A percentile compares a stretch with the other conserved stretches of the same genome.
Evolutionary conservation across 2,113 vertebrate species (phyloP).

Genomic region (Stercorarius parasiticus): DNA sequence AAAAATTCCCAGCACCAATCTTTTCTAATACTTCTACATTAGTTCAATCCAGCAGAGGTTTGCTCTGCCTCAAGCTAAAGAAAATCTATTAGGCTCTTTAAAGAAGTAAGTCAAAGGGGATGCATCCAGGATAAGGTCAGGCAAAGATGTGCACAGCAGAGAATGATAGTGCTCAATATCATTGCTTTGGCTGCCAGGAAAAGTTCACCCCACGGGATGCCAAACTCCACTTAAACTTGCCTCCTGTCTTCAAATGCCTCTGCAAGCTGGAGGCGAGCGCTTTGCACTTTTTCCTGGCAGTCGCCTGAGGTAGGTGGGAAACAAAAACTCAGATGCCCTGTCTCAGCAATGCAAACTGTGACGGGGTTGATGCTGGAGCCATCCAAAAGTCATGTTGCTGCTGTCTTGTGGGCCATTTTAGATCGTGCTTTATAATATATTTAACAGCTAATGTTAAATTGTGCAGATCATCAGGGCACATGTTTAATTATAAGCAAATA

Average conservation of each 20-base stretch:
- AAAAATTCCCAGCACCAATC: slow-evolving; percentile 68
- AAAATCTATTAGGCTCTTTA: slow-evolving; percentile 72
- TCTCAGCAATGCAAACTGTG: not conserved
- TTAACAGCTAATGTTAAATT: not conserved
- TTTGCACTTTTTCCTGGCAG: not conserved
- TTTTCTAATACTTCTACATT: slow-evolving; percentile 72
- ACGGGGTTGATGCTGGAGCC: not conserved
- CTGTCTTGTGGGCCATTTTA: not conserved
- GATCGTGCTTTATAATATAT: not conserved
- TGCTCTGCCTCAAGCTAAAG: slow-evolving; percentile 67
- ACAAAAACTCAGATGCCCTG: not conserved
- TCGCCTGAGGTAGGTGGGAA: not conserved
- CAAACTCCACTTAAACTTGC: slow-evolving; percentile 14
- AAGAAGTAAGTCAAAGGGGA: slow-evolving; percentile 58
- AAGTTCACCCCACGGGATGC: slow-evolving; percentile 10
- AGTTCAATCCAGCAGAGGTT: slow-evolving; percentile 72
- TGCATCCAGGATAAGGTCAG: slow-evolving; percentile 44
- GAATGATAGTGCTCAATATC: slow-evolving; percentile 28
- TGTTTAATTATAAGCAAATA: not conserved
- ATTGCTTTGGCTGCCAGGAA: slow-evolving; percentile 26
- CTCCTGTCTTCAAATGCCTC: slow-evolving; percentile 5
- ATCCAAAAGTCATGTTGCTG: not conserved
- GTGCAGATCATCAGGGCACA: not conserved
- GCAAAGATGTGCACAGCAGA: slow-evolving; percentile 48
- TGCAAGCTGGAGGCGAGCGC: not conserved